Percentiles rank a stretch among this genome's conserved stretches.
Conservation (phyloP, 2,797 vertebrate genomes). For the Poeciliopsis presidionis region DNA sequence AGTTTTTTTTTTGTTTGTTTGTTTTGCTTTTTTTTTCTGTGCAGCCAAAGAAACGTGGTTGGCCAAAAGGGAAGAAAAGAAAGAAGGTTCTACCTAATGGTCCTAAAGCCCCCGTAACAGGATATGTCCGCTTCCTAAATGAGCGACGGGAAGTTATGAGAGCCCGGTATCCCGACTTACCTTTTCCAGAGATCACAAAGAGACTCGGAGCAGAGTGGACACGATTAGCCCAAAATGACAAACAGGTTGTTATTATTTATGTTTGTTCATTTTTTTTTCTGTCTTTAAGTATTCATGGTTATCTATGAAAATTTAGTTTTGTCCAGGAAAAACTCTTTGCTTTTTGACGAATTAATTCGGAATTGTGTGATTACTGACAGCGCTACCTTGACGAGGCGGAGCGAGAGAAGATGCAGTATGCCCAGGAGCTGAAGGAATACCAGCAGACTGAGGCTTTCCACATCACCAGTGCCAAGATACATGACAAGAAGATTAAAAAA, state of each 20-base stretch:
- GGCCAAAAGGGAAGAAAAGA: slow-evolving; percentile 98
- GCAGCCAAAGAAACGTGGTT: slow-evolving; percentile 96
- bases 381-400: slow-evolving; percentile 95
- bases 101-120: slow-evolving; percentile 95
- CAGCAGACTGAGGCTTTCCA: slow-evolving; percentile 97
- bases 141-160: slow-evolving; percentile 94
- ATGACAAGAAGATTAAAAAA: slow-evolving; percentile 96
- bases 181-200: slow-evolving; percentile 98
- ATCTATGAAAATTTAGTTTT: not conserved
- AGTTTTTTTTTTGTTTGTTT: slow-evolving; percentile 10
- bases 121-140: slow-evolving; percentile 96
- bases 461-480: slow-evolving; percentile 92
- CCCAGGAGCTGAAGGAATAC: slow-evolving; percentile 92
- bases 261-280: not conserved
- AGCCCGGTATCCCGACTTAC: slow-evolving; percentile 90
- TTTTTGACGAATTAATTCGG: not conserved
- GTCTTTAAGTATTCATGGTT: not conserved
- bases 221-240: slow-evolving; percentile 88
- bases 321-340: not conserved
- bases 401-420: slow-evolving; percentile 95
- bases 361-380: slow-evolving; percentile 65
- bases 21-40: slow-evolving; percentile 26
- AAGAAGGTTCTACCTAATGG: slow-evolving; percentile 98
- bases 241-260: slow-evolving; percentile 84
- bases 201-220: slow-evolving; percentile 97